Percentiles rank a stretch among this genome's conserved stretches.
These are phyloP conservation scores for Chelmon rostratus DNA, from an alignment of 2,797 vertebrate genomes.

Conservation along the genomic window DNA sequence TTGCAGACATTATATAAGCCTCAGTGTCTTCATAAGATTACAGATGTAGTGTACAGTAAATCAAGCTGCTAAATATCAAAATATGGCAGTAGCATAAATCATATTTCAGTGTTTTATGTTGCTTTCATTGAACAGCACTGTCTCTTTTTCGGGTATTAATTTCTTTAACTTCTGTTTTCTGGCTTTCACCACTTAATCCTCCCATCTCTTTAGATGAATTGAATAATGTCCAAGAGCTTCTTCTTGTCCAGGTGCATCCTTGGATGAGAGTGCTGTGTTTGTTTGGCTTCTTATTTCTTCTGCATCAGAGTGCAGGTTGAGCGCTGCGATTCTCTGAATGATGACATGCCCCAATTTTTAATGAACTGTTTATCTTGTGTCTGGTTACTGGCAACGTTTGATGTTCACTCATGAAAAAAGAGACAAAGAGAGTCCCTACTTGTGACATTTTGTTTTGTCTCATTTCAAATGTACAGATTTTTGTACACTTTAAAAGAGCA, in stretches of 20 bases:
- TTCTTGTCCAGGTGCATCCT: conserved; percentile 54
- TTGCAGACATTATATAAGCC: conserved; percentile 16
- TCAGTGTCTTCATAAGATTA: conserved; percentile 15
- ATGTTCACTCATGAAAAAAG: conserved; percentile 64
- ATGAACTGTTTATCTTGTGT: conserved; percentile 78
- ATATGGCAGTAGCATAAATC: conserved; percentile 19
- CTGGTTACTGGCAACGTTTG: conserved; percentile 68
- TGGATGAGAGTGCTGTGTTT: conserved; percentile 58
- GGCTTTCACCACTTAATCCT: conserved; percentile 44
- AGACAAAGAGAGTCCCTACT: conserved; percentile 12
- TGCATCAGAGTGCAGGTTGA: conserved; percentile 53
- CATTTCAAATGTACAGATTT: conserved; percentile 54
- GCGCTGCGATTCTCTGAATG: conserved; percentile 62
- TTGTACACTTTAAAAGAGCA: conserved; percentile 42
- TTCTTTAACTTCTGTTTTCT: conserved; percentile 7
- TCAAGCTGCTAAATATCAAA: neutral
- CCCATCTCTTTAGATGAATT: conserved; percentile 44
- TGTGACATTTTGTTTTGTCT: conserved; percentile 67
- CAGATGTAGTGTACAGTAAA: neutral
- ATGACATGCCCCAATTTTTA: conserved; percentile 70
- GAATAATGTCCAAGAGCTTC: conserved; percentile 58
- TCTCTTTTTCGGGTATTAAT: conserved; percentile 6
- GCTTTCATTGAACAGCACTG: conserved; percentile 10
- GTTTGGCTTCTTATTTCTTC: conserved; percentile 60
- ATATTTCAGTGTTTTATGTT: conserved; percentile 1